Conservation (phyloP, 1,140 invertebrate genomes). For the Aphaenogaster floridana region DNA sequence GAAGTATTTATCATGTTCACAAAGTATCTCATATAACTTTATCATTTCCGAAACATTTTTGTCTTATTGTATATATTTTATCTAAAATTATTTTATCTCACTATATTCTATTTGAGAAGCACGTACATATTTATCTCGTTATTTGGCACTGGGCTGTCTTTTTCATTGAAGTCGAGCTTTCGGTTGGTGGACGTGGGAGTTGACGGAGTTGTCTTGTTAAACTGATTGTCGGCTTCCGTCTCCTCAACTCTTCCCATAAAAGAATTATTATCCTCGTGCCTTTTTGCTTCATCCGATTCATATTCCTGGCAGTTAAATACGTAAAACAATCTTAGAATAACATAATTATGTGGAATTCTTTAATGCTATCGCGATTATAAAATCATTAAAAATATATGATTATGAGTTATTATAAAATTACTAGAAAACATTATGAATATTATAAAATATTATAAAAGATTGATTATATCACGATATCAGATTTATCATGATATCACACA, state of each 20-base stretch:
- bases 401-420: not conserved
- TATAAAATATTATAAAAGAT: not conserved
- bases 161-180: conserved; percentile 79
- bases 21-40: not conserved
- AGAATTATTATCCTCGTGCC: not conserved
- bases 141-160: conserved; percentile 66
- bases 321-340: conserved; percentile 14
- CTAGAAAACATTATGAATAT: not conserved
- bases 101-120: not conserved
- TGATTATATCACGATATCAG: not conserved
- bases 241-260: not conserved
- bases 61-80: conserved; percentile 4
- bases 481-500: not conserved
- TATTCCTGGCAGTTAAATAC: conserved; percentile 17
- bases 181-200: conserved; percentile 72
- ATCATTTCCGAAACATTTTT: not conserved
- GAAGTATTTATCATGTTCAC: not conserved
- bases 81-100: not conserved
- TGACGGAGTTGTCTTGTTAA: not conserved
- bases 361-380: not conserved
- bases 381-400: not conserved
- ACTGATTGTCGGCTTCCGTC: not conserved
- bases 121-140: conserved; percentile 80
- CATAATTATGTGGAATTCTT: not conserved
- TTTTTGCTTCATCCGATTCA: not conserved